These are phyloP conservation scores for Alexandromys fortis DNA, from an alignment of 2,113 vertebrate species.

Conservation along the genomic window DNA sequence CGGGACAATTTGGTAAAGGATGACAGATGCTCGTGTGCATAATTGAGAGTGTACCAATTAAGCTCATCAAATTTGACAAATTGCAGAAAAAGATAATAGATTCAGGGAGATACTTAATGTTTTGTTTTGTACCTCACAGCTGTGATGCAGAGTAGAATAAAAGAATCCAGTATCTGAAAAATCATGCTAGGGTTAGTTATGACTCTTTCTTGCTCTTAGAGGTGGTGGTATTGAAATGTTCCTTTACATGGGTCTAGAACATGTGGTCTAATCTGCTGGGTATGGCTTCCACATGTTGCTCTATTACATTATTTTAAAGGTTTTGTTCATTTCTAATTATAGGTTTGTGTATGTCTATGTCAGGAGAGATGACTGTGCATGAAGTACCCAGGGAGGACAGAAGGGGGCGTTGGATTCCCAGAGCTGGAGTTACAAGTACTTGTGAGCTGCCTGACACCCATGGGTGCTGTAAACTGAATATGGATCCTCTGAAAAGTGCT, in stretches of 20 bases:
- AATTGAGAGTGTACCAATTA: conserved; percentile 37
- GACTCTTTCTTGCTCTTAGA: neutral
- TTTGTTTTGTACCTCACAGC: neutral
- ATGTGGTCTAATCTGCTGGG: neutral
- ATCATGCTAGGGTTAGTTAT: neutral
- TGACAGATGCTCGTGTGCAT: neutral
- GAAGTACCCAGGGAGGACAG: neutral
- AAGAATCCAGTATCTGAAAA: neutral
- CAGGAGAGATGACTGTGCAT: neutral
- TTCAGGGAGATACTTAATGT: neutral
- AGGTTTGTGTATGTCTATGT: neutral
- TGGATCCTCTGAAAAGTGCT: neutral
- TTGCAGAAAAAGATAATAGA: conserved; percentile 21
- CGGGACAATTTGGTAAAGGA: neutral
- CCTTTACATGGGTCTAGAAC: neutral
- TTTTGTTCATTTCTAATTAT: neutral
- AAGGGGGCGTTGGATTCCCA: neutral
- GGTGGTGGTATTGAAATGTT: too few species aligned
- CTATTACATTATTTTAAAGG: neutral
- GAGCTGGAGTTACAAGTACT: too few species aligned
- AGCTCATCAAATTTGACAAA: conserved; percentile 29
- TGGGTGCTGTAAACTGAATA: neutral
- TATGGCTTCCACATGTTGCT: neutral
- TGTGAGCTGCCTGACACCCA: neutral
- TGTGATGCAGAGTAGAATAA: neutral